phyloP scores from a whole-genome alignment of 2,888 invertebrate species.

The Lordiphosa andalusiaca region DNA sequence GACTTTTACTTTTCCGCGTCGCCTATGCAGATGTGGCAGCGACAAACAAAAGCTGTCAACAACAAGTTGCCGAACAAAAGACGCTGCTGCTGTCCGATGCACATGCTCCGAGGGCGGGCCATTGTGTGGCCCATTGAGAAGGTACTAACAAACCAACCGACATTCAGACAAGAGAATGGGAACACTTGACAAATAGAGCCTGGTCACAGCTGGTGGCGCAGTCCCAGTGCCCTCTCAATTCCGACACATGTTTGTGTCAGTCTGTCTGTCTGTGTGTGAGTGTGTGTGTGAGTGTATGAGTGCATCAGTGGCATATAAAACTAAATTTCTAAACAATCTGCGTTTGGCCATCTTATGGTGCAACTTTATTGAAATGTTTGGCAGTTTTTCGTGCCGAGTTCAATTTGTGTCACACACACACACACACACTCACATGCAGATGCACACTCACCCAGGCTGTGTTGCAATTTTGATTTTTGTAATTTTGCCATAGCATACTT shows the following conservation, averaged over 20 bases:
- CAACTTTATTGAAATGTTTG: constrained; percentile 72
- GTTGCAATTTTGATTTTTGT: constrained; percentile 67
- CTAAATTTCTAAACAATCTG: constrained; percentile 73
- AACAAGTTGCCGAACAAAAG: constrained; percentile 57
- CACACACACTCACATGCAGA: constrained; percentile 16
- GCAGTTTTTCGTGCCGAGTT: constrained; percentile 70
- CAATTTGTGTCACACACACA: constrained; percentile 64
- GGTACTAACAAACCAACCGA: constrained; percentile 3
- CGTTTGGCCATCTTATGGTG: constrained; percentile 69
- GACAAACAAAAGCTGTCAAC: constrained; percentile 65
- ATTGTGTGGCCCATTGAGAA: constrained; percentile 16
- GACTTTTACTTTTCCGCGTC: no score
- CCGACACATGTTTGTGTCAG: constrained; percentile 29
- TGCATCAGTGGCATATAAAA: constrained; percentile 53
- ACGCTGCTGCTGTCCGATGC: constrained; percentile 38
- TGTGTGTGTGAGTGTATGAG: constrained; percentile 9
- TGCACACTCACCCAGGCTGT: constrained; percentile 13
- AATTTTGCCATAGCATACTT: constrained; percentile 65
- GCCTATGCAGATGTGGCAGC: constrained; percentile 36
- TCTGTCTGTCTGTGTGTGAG: constrained; percentile 1
- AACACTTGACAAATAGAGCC: constrained; percentile 69
- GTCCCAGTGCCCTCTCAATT: constrained; percentile 24
- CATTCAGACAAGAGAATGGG: no score
- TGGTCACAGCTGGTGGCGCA: constrained; percentile 61
- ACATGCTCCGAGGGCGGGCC: constrained; percentile 25